Conservation (phyloP, 2,113 vertebrate genomes). For the Heterocephalus glaber region DNA sequence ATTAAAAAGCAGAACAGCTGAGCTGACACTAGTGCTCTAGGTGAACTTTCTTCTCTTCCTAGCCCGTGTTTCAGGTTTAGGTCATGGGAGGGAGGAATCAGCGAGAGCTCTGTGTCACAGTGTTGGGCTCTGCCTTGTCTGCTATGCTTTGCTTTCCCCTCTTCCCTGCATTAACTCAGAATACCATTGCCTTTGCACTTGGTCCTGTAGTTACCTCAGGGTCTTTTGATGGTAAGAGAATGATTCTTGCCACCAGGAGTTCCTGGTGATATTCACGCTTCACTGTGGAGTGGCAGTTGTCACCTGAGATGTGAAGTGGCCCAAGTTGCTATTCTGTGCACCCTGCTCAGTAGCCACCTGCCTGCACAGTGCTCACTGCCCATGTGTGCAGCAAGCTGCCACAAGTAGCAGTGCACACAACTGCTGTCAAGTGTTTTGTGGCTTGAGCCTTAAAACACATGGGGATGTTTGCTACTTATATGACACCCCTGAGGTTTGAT, state of each 20-base stretch:
- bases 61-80: background rate
- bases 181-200: background rate
- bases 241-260: background rate
- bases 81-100: background rate
- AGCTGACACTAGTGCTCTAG: background rate
- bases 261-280: background rate
- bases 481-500: background rate
- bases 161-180: background rate
- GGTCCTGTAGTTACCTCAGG: background rate
- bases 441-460: background rate
- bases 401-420: background rate
- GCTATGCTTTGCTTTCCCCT: background rate
- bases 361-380: background rate
- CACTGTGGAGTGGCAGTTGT: background rate
- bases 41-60: background rate
- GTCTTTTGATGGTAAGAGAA: background rate
- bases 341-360: background rate
- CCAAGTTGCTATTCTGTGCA: background rate
- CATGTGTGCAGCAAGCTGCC: background rate
- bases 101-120: background rate
- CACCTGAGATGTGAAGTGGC: background rate
- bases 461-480: background rate
- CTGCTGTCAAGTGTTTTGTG: background rate
- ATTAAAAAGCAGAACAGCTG: background rate
- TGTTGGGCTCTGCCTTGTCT: background rate